Evolutionary conservation across 1,140 invertebrate genomes (phyloP), one percentile per base, ranked within the genome.

Genomic region (Hyposmocoma kahamanoa): DNA sequence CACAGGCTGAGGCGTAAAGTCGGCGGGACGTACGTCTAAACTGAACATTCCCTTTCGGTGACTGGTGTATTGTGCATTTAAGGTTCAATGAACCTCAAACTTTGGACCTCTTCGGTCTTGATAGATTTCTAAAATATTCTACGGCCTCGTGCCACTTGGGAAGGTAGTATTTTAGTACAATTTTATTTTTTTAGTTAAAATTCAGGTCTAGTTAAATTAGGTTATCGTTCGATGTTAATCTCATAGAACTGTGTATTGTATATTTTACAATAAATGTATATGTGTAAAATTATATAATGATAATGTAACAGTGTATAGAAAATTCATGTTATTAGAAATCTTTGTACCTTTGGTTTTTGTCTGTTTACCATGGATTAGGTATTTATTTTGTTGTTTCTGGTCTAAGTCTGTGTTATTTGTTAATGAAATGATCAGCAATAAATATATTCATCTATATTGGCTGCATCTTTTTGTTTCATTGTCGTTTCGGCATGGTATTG

Each of bases 351-450:
- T 68, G 42, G 46, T 65, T 73, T 6, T 62, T 55, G 36, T 67
- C 61, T 61, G 59, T 67, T 74, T 74, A 78, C 69, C 67, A 56
- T 69, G 80, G 72, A 77, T 78, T 75, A 75, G 76, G 75, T 84
- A 84, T 81, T 84, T 84, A 84, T 84, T 81, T 81, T 80, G 80
- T 84, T 84, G 65, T 80, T 65, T 55, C 71, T 81, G 80, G 74
- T 80, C 67, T 79, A 72, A 80, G 70, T 81, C 72, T 84, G 63
- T 83, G 77, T 78, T 81, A 74, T 80, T 84, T 81, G 77, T 81
- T 84, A 81, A 73, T 63, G 50, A 67, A 77, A 78, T 74, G 68
- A 83, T 81, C 76, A 78, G 62, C 67, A 80, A 82, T 80, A 77
- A 78, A 30, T 78, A 73, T 76, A 73, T 82, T 78, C 75, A 70